Evolutionary conservation across 2,113 vertebrate species (phyloP).

Genomic region (Sebastes fasciatus): DNA sequence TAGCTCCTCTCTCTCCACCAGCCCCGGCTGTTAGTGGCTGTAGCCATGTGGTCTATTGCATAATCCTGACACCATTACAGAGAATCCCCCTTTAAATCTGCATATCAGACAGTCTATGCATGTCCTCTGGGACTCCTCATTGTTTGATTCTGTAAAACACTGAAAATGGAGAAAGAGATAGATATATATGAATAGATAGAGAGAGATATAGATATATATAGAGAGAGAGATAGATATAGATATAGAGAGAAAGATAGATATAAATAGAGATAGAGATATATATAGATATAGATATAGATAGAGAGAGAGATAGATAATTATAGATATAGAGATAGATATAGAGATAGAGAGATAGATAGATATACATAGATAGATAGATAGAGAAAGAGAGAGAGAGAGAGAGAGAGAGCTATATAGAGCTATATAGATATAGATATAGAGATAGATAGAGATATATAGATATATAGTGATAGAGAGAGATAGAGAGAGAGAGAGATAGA

Average conservation of each 20-base stretch:
- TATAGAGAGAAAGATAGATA: neutral
- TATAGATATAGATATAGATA: neutral
- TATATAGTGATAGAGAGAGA: neutral
- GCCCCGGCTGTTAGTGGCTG: slow-evolving; percentile 52
- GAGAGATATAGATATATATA: slow-evolving; percentile 74
- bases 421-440: slow-evolving; percentile 2
- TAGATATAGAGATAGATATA: slow-evolving; percentile 50
- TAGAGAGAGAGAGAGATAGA: slow-evolving; percentile 39
- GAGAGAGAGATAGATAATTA: slow-evolving; percentile 32
- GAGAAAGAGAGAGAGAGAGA: too few relatives aligned
- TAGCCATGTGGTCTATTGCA: slow-evolving; percentile 76
- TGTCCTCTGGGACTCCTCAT: slow-evolving; percentile 37
- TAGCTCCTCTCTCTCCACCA: slow-evolving; percentile 9
- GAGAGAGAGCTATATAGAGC: too few relatives aligned
- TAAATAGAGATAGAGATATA: neutral
- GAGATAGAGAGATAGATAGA: neutral
- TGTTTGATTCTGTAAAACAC: slow-evolving; percentile 39
- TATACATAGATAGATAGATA: too few relatives aligned
- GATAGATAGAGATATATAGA: neutral
- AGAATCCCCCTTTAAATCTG: slow-evolving; percentile 65
- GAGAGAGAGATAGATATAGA: slow-evolving; percentile 8
- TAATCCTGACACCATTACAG: slow-evolving; percentile 75
- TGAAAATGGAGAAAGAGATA: neutral
- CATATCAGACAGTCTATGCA: slow-evolving; percentile 37
- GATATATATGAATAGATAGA: neutral